Base-by-base conservation (phyloP, 2,888 invertebrate species). In the Cremastobaeus sp. region DNA sequence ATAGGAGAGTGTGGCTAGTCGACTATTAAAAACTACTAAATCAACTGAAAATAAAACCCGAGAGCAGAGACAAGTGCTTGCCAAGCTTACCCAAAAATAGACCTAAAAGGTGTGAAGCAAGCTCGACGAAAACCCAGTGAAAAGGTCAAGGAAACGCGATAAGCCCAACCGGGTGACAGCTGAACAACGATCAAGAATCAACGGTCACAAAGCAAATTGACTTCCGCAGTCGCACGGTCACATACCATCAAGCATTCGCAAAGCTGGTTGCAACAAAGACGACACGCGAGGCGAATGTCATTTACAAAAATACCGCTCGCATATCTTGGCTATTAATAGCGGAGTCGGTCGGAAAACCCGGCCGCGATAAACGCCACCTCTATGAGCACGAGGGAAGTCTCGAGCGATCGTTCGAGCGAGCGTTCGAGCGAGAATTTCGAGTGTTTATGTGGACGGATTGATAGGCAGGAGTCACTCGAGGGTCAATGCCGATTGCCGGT, bases 281-380 rank as follows among this genome's bases (percentile, higher is more conserved):
- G 65, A 66, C 60, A 57, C 70, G 52, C 37, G 32, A 65, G 57
- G 45, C 65, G 74, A 76, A 70, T 77, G 72, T 76, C 72, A 76
- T 74, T 73, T 60, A 69, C 71, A 62, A 76, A 76, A 78, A 74
- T 77, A 76, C 76, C 68, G 74, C 64, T 72, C 74, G 68, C 68
- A 34, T 41, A 76, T 55, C 57, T 70, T 35, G 11, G 75, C 78
- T 76, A 81, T 78, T 77, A 75, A 77, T 82, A 77, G 81, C 78
- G 65, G 60, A 65, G 28, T 11, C 32, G 37, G 66, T 20, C 50
- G 37, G 32, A 12, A 52, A 48, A 39, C 52, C 50, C 45, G 47
- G 55, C 39, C 28, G 21, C 34, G 11, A 28, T 11, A 34, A 9
- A 41, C 54, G 55, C 71, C 50, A 54, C 57, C 57, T 54, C 28